Percentiles rank a stretch among this genome's conserved stretches.
Evolutionary conservation across 2,797 vertebrate species (phyloP).

Genomic region (Eupleurogrammus muticus): DNA sequence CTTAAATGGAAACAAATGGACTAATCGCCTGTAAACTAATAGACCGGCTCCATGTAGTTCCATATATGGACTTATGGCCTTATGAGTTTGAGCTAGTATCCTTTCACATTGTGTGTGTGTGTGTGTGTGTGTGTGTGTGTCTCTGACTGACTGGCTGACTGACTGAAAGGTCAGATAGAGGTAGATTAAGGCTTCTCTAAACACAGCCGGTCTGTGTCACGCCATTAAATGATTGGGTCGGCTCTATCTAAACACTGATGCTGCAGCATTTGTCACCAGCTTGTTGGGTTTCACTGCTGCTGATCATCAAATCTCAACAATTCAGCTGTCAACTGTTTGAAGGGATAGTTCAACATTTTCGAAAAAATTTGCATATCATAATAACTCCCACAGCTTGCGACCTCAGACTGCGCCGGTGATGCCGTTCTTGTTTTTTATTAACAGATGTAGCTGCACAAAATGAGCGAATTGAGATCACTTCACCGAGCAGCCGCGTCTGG

Average conservation of each 20-base stretch:
- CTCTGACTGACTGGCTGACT: background rate
- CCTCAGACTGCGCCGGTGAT: too few relatives aligned
- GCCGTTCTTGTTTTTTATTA: too few relatives aligned
- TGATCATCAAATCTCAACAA: conserved; percentile 35
- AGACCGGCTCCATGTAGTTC: conserved; percentile 5
- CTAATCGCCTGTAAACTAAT: conserved; percentile 44
- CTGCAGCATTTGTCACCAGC: conserved; percentile 65
- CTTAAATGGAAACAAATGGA: conserved; percentile 60
- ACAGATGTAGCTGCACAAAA: too few relatives aligned
- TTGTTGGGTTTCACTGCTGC: conserved; percentile 40
- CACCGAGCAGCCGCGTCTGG: too few relatives aligned
- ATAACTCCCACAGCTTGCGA: too few relatives aligned
- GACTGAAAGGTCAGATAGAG: conserved; percentile 46
- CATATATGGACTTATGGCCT: conserved; percentile 54
- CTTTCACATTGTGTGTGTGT: conserved; percentile 8
- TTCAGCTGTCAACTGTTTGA: conserved; percentile 18
- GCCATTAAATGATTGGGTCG: too few relatives aligned
- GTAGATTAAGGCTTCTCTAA: conserved; percentile 53
- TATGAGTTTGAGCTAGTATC: conserved; percentile 7
- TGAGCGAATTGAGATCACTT: too few relatives aligned
- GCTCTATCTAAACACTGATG: conserved; percentile 56
- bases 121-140: background rate
- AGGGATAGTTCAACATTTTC: too few relatives aligned
- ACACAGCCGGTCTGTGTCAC: conserved; percentile 54
- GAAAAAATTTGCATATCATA: too few relatives aligned